Conservation (phyloP, 2,113 vertebrate species). For the Oncorhynchus gorbuscha region DNA sequence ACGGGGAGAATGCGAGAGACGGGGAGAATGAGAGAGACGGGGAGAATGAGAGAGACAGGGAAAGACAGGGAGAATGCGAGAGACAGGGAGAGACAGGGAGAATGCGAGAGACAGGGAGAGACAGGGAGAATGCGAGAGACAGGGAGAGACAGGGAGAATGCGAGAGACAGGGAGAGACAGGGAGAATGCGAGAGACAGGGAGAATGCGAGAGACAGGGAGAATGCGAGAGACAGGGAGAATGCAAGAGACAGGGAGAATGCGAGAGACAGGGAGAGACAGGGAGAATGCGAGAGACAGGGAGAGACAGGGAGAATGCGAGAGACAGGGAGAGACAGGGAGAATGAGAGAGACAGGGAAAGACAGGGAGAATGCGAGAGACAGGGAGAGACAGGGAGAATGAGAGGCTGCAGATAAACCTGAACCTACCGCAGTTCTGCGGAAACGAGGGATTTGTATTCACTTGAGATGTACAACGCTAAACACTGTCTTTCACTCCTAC, state of each 20-base stretch:
- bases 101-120: neutral
- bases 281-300: neutral
- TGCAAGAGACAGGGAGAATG: no score
- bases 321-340: constrained; percentile 14
- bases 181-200: neutral
- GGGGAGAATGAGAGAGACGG: no score
- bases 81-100: no score
- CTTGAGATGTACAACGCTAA: constrained; percentile 56
- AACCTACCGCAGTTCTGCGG: constrained; percentile 64
- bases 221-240: no score
- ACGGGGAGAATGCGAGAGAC: no score
- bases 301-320: constrained; percentile 8
- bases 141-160: neutral
- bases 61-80: no score
- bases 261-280: neutral
- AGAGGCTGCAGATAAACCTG: constrained; percentile 51
- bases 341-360: neutral
- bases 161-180: neutral
- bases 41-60: no score
- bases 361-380: constrained; percentile 1
- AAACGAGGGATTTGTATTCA: constrained; percentile 45
- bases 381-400: neutral
- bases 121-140: no score
- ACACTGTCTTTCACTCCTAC: constrained; percentile 23
- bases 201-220: neutral